These are phyloP conservation scores for Acestrorhynchus altus DNA, from an alignment of 2,797 vertebrate genomes.

Conservation along the genomic window DNA sequence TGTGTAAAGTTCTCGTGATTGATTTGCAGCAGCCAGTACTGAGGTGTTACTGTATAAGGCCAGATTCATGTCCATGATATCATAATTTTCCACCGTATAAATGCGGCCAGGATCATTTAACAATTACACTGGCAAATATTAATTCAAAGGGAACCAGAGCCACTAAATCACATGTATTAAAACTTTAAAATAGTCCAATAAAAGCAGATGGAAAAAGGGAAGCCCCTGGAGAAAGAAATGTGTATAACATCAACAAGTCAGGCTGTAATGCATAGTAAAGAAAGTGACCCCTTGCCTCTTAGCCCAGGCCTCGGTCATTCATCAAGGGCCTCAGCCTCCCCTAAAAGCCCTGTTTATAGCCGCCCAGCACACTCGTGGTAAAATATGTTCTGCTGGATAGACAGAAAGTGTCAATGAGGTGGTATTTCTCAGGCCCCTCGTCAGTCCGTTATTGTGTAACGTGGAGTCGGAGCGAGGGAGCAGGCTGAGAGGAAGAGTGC, in stretches of 20 bases:
- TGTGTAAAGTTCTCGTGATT: constrained; percentile 69
- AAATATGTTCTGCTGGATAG: constrained; percentile 89
- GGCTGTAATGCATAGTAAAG: constrained; percentile 75
- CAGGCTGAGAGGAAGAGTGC: constrained; percentile 67
- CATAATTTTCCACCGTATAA: constrained; percentile 68
- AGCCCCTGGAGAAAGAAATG: constrained; percentile 73
- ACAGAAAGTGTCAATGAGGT: constrained; percentile 90
- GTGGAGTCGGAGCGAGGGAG: constrained; percentile 75
- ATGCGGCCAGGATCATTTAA: constrained; percentile 60
- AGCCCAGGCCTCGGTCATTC: constrained; percentile 87
- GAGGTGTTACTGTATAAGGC: constrained; percentile 73
- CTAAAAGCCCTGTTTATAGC: constrained; percentile 90
- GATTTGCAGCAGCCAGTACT: constrained; percentile 73
- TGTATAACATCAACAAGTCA: constrained; percentile 77
- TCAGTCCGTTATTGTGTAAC: constrained; percentile 87
- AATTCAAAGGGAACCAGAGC: constrained; percentile 68
- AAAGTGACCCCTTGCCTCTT: constrained; percentile 84
- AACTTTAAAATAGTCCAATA: constrained; percentile 68
- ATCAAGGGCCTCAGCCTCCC: constrained; percentile 90
- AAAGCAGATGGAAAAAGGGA: constrained; percentile 64
- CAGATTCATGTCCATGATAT: constrained; percentile 75
- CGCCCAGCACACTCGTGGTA: constrained; percentile 80
- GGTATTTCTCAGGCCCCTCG: constrained; percentile 90
- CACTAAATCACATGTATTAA: constrained; percentile 74
- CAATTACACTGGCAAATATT: constrained; percentile 61